These are phyloP conservation scores for Pristiophorus japonicus DNA, from an alignment of 2,113 vertebrate genomes.

Conservation along the genomic window DNA sequence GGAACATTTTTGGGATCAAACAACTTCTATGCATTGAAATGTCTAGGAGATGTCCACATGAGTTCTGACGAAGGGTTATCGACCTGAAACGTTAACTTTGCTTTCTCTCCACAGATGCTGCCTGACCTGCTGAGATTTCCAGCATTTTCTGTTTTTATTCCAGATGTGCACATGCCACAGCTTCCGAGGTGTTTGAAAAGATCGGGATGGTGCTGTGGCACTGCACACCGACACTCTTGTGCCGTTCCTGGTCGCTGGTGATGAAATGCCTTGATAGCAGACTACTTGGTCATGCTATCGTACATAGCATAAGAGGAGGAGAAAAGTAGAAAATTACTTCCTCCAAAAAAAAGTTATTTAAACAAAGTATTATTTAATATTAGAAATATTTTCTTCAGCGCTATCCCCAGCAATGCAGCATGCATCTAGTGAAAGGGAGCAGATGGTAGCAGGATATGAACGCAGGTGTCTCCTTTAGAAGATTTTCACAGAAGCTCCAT, in stretches of 20 bases:
- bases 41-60: neutral
- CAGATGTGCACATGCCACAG: neutral
- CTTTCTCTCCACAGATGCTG: too few relatives aligned
- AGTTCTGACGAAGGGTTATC: too few relatives aligned
- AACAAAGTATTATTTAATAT: neutral
- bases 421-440: neutral
- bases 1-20: too few relatives aligned
- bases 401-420: neutral
- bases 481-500: slow-evolving; percentile 22
- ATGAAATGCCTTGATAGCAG: neutral
- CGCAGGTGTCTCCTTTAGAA: neutral
- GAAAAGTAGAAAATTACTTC: neutral
- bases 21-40: neutral
- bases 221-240: neutral
- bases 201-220: neutral
- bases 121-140: too few relatives aligned
- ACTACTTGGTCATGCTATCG: neutral
- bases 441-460: slow-evolving; percentile 22
- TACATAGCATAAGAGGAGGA: neutral
- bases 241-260: neutral
- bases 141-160: too few relatives aligned
- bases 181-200: neutral
- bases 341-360: neutral
- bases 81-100: too few relatives aligned
- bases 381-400: neutral